Base-by-base conservation (phyloP, 2,888 invertebrate genomes). In the Drosophila neotestacea region DNA sequence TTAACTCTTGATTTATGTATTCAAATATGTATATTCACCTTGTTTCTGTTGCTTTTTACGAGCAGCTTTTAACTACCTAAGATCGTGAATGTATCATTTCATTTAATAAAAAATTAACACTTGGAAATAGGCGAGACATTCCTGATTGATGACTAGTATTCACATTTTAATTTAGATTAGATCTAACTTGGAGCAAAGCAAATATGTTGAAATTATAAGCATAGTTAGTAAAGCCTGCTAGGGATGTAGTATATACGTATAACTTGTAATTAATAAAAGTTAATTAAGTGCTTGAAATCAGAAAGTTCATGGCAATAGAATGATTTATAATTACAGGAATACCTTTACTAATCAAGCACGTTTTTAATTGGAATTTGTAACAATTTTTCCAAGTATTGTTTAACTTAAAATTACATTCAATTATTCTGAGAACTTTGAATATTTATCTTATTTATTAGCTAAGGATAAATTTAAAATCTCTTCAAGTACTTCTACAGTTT, bases 1-100 rank as follows among this genome's bases (percentile, higher is more conserved):
- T 51, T 59, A 32, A 32, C 46, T 51, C 48, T 38, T 60, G 41
- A 52, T 54, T 54, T 60, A 65, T 48, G 39, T 11, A 34, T 38
- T 27, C 30, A 32, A 30, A 10, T 59, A 11, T 32, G 28, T 34
- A 39, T 39, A 39, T 38, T 58, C 44, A 51, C 38, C 32, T 4
- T 27, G 10, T 22, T 30, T 34, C 39, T 38, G 9, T 50, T 10
- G 38, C 13, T 16, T 59, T 52, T 65, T 59, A 59, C 51, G 48
- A 55, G 16, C 16, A 32, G 16, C 28, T 42, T 32, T 41, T 16
- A 7, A 58, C 41, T 51, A 32, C 6, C 50, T 50, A 44, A 28
- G 30, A 6, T 34, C 41, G n/a, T 56, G 22, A 55, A 48, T 56
- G 50, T 36, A 55, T 38, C 13, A 52, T 32, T 52, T 34, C 9